Evolutionary conservation across 2,888 invertebrate species (phyloP), one percentile per base, ranked within the genome.

Genomic region (Diadegma fenestrale): DNA sequence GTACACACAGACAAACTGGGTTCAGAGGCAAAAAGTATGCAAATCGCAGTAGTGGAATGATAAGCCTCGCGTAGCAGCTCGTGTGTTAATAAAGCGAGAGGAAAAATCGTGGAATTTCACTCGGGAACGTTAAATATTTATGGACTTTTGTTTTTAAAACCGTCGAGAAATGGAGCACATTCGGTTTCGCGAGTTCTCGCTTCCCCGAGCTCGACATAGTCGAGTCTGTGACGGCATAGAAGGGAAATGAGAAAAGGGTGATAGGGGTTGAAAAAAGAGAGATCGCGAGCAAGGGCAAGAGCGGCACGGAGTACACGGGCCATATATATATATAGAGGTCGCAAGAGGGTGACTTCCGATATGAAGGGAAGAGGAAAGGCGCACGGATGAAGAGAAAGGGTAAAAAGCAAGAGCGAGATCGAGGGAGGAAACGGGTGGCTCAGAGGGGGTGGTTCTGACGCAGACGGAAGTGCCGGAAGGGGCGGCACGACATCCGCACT

Each of bases 401-500:
- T 54, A 71, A 71, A 33, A 37, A 58, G 68, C 51, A 43, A 61
- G 76, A 83, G 69, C 33, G 61, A 80, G 83, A 78, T 54, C 64
- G 77, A 80, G 77, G 64, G 78, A 83, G 77, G 68, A 77, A 84
- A 58, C 72, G 82, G 80, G 81, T 71, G 37, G 37, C 66, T 45
- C 33, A 10, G 6, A 33, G 48, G 37, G 80, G 86, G 81, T 81
- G 84, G 79, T 43, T 81, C 85, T 86, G 85, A 86, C 85, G 85
- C 82, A 86, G 82, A 82, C 82, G 85, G 85, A 86, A 86, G 82
- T 86, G 72, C 82, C 82, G 82, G 82, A 82, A 77, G 80, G 82
- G 80, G 77, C 77, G 76, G 76, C 80, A 82, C 80, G 82, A 82
- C 85, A 80, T 82, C 85, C 85, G 82, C 75, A 64, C 54, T 75